phyloP scores from a whole-genome alignment of 2,113 vertebrate genomes.

The Thomomys bottae region DNA sequence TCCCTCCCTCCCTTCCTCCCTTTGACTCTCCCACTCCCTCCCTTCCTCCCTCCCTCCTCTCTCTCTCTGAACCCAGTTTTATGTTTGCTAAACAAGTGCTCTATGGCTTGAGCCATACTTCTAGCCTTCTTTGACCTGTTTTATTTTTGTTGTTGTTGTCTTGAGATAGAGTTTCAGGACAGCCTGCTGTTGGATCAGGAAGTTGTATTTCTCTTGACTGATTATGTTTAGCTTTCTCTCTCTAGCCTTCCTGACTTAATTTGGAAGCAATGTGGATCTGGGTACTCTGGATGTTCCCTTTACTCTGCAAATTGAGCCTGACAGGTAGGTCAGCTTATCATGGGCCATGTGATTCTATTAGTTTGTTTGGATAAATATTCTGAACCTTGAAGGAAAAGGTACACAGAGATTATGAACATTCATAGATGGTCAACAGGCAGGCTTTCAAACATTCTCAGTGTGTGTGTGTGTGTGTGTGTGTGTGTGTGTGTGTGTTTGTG shows the following conservation, averaged over 20 bases:
- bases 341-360: background rate
- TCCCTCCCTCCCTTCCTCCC: no score
- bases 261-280: constrained; percentile 43
- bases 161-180: no score
- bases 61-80: no score
- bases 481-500: no score
- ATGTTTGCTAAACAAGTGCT: no score
- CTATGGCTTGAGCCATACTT: no score
- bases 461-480: background rate
- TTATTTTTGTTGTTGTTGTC: no score
- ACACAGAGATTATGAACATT: background rate
- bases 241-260: background rate
- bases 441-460: background rate
- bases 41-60: no score
- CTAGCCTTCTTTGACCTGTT: no score
- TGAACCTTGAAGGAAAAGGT: background rate
- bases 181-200: background rate
- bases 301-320: constrained; percentile 37
- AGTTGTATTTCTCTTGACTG: background rate
- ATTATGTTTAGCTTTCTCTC: background rate
- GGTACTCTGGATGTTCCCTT: constrained; percentile 28
- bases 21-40: no score
- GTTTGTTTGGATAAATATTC: background rate
- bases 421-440: background rate
- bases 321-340: constrained; percentile 63